These are phyloP conservation scores for Crypturellus tataupa DNA, from an alignment of 2,797 vertebrate genomes.

Conservation along the genomic window DNA sequence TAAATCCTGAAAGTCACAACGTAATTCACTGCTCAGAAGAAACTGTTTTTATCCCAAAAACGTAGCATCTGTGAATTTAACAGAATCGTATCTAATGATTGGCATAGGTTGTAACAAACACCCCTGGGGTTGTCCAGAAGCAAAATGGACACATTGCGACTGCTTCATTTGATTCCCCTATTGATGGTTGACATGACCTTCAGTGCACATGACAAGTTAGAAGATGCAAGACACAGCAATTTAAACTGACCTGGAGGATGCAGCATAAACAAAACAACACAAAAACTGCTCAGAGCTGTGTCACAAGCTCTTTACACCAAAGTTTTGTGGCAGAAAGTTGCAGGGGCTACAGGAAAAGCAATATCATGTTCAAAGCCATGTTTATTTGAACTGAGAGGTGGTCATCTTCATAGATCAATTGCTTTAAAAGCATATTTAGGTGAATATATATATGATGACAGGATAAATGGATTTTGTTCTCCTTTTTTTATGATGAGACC, in stretches of 20 bases:
- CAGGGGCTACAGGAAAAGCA: background rate
- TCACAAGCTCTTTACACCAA: background rate
- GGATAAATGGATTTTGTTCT: constrained; percentile 9
- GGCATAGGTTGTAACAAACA: background rate
- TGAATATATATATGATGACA: background rate
- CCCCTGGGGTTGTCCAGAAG: constrained; percentile 25
- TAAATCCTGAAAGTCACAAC: background rate
- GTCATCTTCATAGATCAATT: background rate
- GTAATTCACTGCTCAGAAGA: background rate
- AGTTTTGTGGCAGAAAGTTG: constrained; percentile 4
- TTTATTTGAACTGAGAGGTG: background rate
- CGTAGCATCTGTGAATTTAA: background rate
- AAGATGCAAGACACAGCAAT: background rate
- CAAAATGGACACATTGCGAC: background rate
- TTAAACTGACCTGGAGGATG: background rate
- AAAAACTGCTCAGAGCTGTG: background rate
- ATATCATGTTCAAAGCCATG: background rate
- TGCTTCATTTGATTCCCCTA: background rate
- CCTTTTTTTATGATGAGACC: background rate
- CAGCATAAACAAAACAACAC: background rate
- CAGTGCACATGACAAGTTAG: background rate
- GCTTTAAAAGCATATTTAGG: constrained; percentile 29
- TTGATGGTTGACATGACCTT: background rate
- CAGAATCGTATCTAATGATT: background rate
- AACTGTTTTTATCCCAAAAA: background rate